Conservation (phyloP, 2,888 invertebrate genomes). For the Parnassius glacialis region DNA sequence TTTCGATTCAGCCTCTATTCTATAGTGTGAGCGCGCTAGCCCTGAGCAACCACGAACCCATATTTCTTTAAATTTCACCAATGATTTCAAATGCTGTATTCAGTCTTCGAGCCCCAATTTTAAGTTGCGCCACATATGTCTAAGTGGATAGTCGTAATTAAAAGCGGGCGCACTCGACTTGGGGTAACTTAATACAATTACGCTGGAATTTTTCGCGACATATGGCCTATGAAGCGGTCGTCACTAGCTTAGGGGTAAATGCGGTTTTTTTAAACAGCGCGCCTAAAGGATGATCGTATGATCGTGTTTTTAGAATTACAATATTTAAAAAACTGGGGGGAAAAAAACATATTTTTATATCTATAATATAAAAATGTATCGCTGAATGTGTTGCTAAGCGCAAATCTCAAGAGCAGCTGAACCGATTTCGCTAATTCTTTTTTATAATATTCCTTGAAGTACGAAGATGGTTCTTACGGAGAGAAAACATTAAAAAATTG, state of each 20-base stretch:
- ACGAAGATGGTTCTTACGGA: too few relatives aligned
- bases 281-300: slow-evolving; percentile 15
- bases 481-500: too few relatives aligned
- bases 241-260: slow-evolving; percentile 43
- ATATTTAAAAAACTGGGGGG: background rate
- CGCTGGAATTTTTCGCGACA: slow-evolving; percentile 77
- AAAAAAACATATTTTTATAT: too few relatives aligned
- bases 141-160: slow-evolving; percentile 77
- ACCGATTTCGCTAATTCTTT: too few relatives aligned
- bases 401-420: too few relatives aligned
- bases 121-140: slow-evolving; percentile 65
- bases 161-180: slow-evolving; percentile 64
- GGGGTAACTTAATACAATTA: slow-evolving; percentile 78
- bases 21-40: too few relatives aligned
- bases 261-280: slow-evolving; percentile 42
- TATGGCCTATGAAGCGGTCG: slow-evolving; percentile 61
- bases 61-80: too few relatives aligned
- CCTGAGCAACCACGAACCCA: too few relatives aligned
- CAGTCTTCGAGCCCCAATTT: slow-evolving; percentile 13
- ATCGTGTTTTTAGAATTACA: slow-evolving; percentile 13
- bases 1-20: too few relatives aligned
- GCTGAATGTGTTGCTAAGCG: too few relatives aligned
- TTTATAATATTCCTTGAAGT: too few relatives aligned
- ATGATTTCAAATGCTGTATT: slow-evolving; percentile 4
- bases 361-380: too few relatives aligned